Base-by-base conservation (phyloP, 2,888 invertebrate species). In the Girardia tigrina region DNA sequence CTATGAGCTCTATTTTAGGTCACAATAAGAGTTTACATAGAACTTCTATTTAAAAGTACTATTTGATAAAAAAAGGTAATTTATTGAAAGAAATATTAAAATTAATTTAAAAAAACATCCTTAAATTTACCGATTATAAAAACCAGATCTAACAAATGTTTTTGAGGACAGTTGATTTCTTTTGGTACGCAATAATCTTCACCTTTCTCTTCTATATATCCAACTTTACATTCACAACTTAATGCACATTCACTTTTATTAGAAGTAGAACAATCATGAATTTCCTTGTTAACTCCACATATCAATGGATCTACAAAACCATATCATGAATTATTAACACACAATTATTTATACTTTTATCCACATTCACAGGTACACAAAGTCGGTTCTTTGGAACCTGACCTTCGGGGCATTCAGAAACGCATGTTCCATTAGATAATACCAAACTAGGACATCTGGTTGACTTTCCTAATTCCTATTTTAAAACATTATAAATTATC, bases 211-310 rank as follows among this genome's bases (percentile, higher is more conserved):
- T 27, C 26, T 20, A 72, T 36, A n/a, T 29, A 72, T 26, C 73
- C 73, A n/a, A n/a, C 2, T 29, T 72, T 72, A 26, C 73, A 72
- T 14, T 29, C 29, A 29, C 73, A 72, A 2, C 36, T 72, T 29
- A 1, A 1, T 14, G 1, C 16, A 23, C 73, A 72, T 4, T n/a
- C 29, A 1, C 6, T 26, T 12, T 29, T 26, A 29, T 56, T 56
- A 2, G 56, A 56, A 36, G 12, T 36, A 8, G 28, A 16, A 36
- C 73, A 72, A 6, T 27, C 12, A 14, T 20, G 29, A 1, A 23
- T 14, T 28, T 29, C 73, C 26, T 36, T 72, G 73, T 72, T 72
- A 20, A 72, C 29, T 23, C 73, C 73, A 29, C 73, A 72, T 29
- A 29, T 20, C 1, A 72, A n/a, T 28, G 36, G 6, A 72, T 72